phyloP scores from a whole-genome alignment of 2,888 invertebrate species.

The Drosophila cyrtoloma region DNA sequence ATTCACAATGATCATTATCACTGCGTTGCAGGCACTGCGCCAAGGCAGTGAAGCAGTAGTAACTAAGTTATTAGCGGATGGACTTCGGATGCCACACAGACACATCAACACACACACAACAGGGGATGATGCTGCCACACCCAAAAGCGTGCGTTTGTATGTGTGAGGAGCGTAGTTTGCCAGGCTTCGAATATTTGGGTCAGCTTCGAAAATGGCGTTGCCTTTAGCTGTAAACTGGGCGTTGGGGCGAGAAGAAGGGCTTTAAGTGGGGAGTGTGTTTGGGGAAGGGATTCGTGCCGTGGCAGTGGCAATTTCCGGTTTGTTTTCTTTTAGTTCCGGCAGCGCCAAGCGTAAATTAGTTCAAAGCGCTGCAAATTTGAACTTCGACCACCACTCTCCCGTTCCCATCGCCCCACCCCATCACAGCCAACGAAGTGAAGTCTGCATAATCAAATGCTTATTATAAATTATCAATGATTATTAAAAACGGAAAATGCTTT shows the following conservation, averaged over 20 bases:
- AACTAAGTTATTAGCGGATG: constrained; percentile 76
- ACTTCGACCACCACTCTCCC: background rate
- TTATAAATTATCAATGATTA: constrained; percentile 75
- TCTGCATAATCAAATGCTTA: constrained; percentile 69
- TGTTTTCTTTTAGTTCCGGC: constrained; percentile 80
- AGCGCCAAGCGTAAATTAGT: constrained; percentile 73
- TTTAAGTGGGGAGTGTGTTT: background rate
- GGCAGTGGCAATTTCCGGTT: constrained; percentile 78
- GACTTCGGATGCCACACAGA: constrained; percentile 37
- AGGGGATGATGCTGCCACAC: constrained; percentile 24
- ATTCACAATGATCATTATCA: constrained; percentile 26
- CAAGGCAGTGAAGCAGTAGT: constrained; percentile 46
- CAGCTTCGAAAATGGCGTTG: constrained; percentile 46
- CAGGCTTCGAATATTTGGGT: constrained; percentile 50
- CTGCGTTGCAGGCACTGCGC: constrained; percentile 51
- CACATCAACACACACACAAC: constrained; percentile 8
- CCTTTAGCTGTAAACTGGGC: constrained; percentile 28
- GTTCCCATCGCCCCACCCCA: background rate
- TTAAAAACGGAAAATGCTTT: constrained; percentile 54
- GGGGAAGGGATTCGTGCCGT: constrained; percentile 37
- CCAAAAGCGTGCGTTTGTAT: constrained; percentile 13
- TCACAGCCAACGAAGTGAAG: constrained; percentile 12
- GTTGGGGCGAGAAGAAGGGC: background rate
- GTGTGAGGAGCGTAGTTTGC: constrained; percentile 6
- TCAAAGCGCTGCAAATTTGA: constrained; percentile 70